Evolutionary conservation across 2,888 invertebrate genomes (phyloP).

Genomic region (Euspilapteryx auroguttella): DNA sequence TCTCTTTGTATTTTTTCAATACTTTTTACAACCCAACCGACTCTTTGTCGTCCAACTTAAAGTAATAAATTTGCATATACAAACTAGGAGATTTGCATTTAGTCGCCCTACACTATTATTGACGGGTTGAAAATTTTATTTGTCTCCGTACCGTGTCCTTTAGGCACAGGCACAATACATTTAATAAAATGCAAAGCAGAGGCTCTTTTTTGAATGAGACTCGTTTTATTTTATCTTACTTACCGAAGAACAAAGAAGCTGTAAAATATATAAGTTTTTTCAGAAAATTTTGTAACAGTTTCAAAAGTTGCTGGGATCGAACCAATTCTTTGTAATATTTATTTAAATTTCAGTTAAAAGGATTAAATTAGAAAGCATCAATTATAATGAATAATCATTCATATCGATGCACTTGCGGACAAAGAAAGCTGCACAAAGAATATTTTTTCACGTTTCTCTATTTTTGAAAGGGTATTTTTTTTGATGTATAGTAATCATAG

Average conservation of each 20-base stretch:
- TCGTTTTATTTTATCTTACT: constrained; percentile 1
- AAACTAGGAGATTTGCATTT: constrained; percentile 40
- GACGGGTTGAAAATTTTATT: constrained; percentile 26
- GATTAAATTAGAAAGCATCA: neutral
- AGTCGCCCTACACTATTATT: constrained; percentile 21
- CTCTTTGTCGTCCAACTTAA: constrained; percentile 24
- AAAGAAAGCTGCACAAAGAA: neutral
- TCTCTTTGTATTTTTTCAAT: constrained; percentile 31
- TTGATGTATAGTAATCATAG: constrained; percentile 19
- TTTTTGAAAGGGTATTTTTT: constrained; percentile 34
- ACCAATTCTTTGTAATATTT: too few species aligned
- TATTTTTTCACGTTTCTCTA: constrained; percentile 13
- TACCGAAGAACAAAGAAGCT: neutral
- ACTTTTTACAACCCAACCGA: constrained; percentile 37
- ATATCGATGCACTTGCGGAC: neutral
- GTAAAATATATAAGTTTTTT: neutral
- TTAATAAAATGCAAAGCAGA: constrained; percentile 9
- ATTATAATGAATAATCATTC: neutral
- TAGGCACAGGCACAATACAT: constrained; percentile 24
- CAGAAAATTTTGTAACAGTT: neutral
- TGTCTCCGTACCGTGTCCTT: constrained; percentile 13
- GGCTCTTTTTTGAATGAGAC: neutral
- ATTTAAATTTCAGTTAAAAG: constrained; percentile 19
- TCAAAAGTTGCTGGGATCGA: too few species aligned
- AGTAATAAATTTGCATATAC: constrained; percentile 48